Evolutionary conservation across 2,888 invertebrate species (phyloP), one percentile per base, ranked within the genome.

Genomic region (Dynastes maya): DNA sequence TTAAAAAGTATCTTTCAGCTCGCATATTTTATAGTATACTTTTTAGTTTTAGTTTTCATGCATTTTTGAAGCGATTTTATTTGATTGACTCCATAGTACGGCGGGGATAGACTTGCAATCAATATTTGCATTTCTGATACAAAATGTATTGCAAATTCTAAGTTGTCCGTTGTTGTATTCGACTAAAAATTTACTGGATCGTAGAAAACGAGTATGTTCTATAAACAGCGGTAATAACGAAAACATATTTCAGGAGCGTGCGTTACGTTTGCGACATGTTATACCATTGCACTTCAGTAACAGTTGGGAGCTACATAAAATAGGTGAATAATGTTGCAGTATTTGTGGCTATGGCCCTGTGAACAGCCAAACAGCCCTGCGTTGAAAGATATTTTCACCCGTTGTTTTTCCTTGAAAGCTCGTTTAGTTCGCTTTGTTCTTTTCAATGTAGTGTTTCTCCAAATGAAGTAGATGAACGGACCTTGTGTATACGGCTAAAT

Each of bases 271-370:
- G 29, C 63, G 13, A 72, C 72, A 72, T 61, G 22, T 72, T 61
- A 55, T 32, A 29, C 11, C 27, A 53, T 29, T 58, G 58, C 40
- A 61, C 40, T 72, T 61, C 58, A 22, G 72, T 58, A 72, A 61
- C 72, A 72, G 58, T 72, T 72, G 72, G 13, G 16, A 58, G 72
- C 58, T 72, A 72, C 72, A 72, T 72, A 72, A 72, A 58, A 72
- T 72, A 58, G 72, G 58, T 72, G 58, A 72, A 72, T 72, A 61
- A 72, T 40, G 72, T 61, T 72, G 22, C 58, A 58, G 53, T 72
- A 72, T 58, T 45, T 72, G 58, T 61, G 32, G 58, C 58, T 58
- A 61, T 72, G 72, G 58, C 58, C 61, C 29, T 58, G 72, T 45
- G 58, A 58, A 72, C 72, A 58, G 27, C 58, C 58, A 27, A 61